These are phyloP conservation scores for Thaleichthys pacificus DNA, from an alignment of 2,797 vertebrate species.

Conservation along the genomic window DNA sequence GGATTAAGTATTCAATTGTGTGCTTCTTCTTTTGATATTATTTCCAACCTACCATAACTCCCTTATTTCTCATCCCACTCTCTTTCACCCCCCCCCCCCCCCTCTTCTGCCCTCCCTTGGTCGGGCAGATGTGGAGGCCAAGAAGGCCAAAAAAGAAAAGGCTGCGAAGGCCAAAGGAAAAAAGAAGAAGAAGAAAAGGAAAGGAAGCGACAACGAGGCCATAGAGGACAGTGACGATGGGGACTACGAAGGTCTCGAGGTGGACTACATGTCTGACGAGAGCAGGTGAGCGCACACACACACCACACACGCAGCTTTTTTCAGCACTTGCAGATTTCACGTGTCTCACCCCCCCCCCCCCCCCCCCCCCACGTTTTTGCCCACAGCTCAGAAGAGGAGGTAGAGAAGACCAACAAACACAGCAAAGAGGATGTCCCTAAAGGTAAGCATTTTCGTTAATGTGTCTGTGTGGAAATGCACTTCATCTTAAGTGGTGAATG, in stretches of 20 bases:
- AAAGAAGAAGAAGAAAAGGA: slow-evolving; percentile 84
- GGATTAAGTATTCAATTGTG: neutral
- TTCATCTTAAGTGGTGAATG: neutral
- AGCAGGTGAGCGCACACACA: slow-evolving; percentile 77
- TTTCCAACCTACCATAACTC: neutral
- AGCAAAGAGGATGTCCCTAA: slow-evolving; percentile 81
- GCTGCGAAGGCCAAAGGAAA: slow-evolving; percentile 69
- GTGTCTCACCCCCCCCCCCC: neutral
- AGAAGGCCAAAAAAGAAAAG: slow-evolving; percentile 66
- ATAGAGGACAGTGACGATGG: slow-evolving; percentile 91
- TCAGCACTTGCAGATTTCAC: no score
- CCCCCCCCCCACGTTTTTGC: neutral
- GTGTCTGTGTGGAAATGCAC: neutral
- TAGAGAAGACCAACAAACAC: slow-evolving; percentile 68
- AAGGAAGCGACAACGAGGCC: slow-evolving; percentile 80
- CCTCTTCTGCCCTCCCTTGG: neutral
- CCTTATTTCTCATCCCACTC: no score
- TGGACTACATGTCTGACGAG: slow-evolving; percentile 93
- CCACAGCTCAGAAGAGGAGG: slow-evolving; percentile 77
- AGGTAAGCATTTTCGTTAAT: slow-evolving; percentile 61
- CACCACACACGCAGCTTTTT: neutral
- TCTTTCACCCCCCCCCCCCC: neutral
- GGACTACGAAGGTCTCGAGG: slow-evolving; percentile 90
- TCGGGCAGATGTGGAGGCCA: slow-evolving; percentile 73
- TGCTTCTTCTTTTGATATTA: no score